Evolutionary conservation across 2,888 invertebrate genomes (phyloP), one percentile per base, ranked within the genome.

Genomic region (Lepetodrilus schrolli): DNA sequence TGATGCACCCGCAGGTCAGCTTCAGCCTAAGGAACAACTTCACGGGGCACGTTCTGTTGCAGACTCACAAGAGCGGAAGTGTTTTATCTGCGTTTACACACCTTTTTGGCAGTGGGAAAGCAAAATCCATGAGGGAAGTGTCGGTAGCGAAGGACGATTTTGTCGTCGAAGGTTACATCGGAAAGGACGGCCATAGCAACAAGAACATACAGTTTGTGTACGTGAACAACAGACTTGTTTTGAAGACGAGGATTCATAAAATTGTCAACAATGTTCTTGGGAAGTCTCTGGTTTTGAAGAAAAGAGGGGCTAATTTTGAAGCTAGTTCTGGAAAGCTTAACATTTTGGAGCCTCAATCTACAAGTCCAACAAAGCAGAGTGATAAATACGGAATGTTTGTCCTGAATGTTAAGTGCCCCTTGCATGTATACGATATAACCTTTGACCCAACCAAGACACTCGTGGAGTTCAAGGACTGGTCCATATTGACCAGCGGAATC

Each of bases 21-120:
- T 92, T 95, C 80, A 93, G 93, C 75, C 89, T 95, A 68, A 91
- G 94, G 80, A 94, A 95, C 89, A 94, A 95, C 84, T 89, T 91
- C 0, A 92, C 90, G 51, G 92, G 93, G 70, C 92, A 93, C 83
- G 91, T 94, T 0, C 80, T 94, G 26, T 90, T 94, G 38, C 92
- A 93, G 86, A 92, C 93, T 37, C 92, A 92, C 43, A 94, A 93
- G 87, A 92, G 92, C 77, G 90, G 91, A 72, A 91, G 92, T 80
- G 90, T 93, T 8, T 90, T 92, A 73, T 91, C 92, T 83, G 92
- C 93, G 17, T 91, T 94, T 72, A 87, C 87, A 4, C 88, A 89
- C 74, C 83, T 93, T 38, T 92, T 91, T 87, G 91, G 92, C 0
- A 82, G 90, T n/a, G 85, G 91, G 13, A 89, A 89, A 75, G 86